These are phyloP conservation scores for Dascyllus trimaculatus DNA, from an alignment of 2,113 vertebrate genomes.

Conservation along the genomic window DNA sequence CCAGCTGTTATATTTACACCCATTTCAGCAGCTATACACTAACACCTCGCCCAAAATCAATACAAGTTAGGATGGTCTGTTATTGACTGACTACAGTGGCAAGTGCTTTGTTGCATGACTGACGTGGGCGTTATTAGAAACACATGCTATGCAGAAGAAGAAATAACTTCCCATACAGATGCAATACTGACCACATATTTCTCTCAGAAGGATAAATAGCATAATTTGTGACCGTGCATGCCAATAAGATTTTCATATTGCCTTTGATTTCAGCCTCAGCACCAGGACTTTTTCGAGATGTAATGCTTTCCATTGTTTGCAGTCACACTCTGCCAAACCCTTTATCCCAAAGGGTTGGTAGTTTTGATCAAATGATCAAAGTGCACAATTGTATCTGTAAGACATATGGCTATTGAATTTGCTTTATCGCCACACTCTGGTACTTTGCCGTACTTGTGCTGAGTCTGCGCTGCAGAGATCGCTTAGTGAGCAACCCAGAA, in stretches of 20 bases:
- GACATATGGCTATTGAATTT: constrained; percentile 60
- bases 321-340: constrained; percentile 41
- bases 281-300: constrained; percentile 29
- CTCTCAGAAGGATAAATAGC: constrained; percentile 29
- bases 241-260: constrained; percentile 32
- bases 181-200: constrained; percentile 44
- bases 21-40: constrained; percentile 20
- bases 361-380: constrained; percentile 71
- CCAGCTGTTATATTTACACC: constrained; percentile 19
- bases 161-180: constrained; percentile 33
- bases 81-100: constrained; percentile 31
- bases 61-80: neutral
- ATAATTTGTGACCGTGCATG: constrained; percentile 65
- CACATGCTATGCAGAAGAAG: constrained; percentile 38
- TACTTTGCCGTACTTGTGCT: constrained; percentile 28
- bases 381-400: constrained; percentile 61
- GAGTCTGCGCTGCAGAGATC: constrained; percentile 9
- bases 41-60: neutral
- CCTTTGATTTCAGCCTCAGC: constrained; percentile 53
- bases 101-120: constrained; percentile 25
- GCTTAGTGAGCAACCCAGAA: neutral
- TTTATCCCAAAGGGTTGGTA: constrained; percentile 45
- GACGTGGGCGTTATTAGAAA: constrained; percentile 26
- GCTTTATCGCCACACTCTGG: constrained; percentile 5
- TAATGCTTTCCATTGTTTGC: constrained; percentile 50